phyloP scores from a whole-genome alignment of 2,113 vertebrate genomes.

The human region GRCh38 chr13:68472001-68472500 shows the following conservation, averaged over 20 bases:
- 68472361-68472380: background rate
- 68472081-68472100: background rate
- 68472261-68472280: background rate
- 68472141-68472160: background rate
- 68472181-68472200: background rate
- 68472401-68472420: background rate
- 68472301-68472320: background rate
- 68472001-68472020: background rate
- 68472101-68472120: background rate
- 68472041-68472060: background rate
- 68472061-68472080: background rate
- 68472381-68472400: background rate
- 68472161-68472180: background rate
- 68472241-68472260: background rate
- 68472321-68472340: background rate
- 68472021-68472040: background rate
- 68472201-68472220: background rate
- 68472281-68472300: background rate
- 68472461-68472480: background rate
- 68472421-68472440: background rate
- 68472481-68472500: background rate
- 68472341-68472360: background rate
- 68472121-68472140: background rate
- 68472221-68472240: background rate
- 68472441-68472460: background rate